Conservation (phyloP, 2,113 vertebrate species). For the Podocnemis expansa region DNA sequence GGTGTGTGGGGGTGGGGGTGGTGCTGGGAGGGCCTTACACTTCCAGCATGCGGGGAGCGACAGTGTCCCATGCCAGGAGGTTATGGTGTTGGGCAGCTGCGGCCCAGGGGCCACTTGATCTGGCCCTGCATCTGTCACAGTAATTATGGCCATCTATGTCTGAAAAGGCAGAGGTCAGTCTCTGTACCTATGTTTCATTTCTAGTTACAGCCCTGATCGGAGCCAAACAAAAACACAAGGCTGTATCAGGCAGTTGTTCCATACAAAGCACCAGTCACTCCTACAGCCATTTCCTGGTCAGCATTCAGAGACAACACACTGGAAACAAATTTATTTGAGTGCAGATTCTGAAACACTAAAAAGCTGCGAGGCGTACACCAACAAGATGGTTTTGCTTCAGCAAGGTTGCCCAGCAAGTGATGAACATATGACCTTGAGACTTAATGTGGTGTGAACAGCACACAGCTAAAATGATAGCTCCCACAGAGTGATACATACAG, state of each 20-base stretch:
- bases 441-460: background rate
- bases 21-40: too few relatives aligned
- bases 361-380: rapidly evolving
- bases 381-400: rapidly evolving
- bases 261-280: rapidly evolving
- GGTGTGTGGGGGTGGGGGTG: too few relatives aligned
- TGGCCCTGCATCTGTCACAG: background rate
- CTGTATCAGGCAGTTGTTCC: background rate
- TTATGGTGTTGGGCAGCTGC: too few relatives aligned
- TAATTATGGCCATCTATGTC: rapidly evolving
- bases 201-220: background rate
- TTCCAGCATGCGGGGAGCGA: too few relatives aligned
- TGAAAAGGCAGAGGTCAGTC: background rate
- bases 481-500: background rate
- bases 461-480: rapidly evolving
- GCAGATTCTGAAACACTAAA: background rate
- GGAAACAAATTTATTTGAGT: background rate
- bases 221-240: background rate
- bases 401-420: background rate
- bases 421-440: background rate
- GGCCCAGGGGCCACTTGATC: too few relatives aligned
- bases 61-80: too few relatives aligned
- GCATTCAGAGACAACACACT: background rate
- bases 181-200: background rate
- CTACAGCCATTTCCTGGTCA: background rate